phyloP scores from a whole-genome alignment of 2,797 vertebrate species.

The Pseudochirops cupreus region DNA sequence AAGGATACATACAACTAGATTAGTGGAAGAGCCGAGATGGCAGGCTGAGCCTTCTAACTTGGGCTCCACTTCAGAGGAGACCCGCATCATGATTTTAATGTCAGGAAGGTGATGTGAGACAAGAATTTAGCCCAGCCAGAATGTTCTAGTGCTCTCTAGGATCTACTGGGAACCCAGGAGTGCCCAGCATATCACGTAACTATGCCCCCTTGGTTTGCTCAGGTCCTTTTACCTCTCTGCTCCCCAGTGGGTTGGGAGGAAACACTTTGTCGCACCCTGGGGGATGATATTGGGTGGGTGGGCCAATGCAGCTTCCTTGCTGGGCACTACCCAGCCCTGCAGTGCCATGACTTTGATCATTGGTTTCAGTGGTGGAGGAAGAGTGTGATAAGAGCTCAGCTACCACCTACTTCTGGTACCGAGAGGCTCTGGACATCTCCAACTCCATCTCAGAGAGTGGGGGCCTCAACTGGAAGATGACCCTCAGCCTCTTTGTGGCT shows the following conservation, averaged over 20 bases:
- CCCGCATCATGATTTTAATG: not conserved
- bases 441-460: conserved; percentile 94
- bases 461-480: conserved; percentile 98
- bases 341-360: conserved; percentile 13
- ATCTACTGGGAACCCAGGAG: not conserved
- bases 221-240: not conserved
- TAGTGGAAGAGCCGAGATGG: not conserved
- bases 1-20: not conserved
- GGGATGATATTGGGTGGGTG: not conserved
- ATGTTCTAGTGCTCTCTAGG: not conserved
- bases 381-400: conserved; percentile 99
- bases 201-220: not conserved
- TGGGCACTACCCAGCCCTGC: not conserved
- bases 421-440: conserved; percentile 96
- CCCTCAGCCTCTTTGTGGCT: conserved; percentile 93
- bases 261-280: not conserved
- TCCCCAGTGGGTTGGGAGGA: not conserved
- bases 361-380: conserved; percentile 90
- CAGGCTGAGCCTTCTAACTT: not conserved
- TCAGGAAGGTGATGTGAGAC: not conserved
- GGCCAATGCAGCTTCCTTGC: not conserved
- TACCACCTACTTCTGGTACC: conserved; percentile 99
- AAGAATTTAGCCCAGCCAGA: not conserved
- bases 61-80: not conserved
- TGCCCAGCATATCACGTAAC: not conserved